Percentiles rank a stretch among this genome's conserved stretches.
Conservation (phyloP, 2,113 vertebrate species). For the Prochilodus magdalenae region DNA sequence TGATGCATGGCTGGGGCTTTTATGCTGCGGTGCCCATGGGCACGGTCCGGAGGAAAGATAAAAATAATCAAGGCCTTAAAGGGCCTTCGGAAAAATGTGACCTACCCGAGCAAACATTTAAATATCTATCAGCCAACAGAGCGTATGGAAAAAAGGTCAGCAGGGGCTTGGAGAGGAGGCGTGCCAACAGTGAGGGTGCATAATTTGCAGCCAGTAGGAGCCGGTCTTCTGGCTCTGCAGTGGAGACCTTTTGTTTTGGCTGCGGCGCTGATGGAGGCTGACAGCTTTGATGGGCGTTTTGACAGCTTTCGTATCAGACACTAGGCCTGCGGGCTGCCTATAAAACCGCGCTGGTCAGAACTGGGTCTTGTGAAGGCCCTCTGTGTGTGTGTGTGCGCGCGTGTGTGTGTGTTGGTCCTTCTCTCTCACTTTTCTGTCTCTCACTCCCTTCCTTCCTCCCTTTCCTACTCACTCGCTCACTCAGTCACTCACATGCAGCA, state of each 20-base stretch:
- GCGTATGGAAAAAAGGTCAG: neutral
- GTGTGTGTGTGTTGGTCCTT: neutral
- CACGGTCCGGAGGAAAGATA: slow-evolving; percentile 1
- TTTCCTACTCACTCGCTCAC: neutral
- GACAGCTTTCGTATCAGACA: slow-evolving; percentile 50
- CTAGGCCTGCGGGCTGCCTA: slow-evolving; percentile 3
- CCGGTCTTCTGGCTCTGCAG: slow-evolving; percentile 22
- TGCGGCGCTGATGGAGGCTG: slow-evolving; percentile 23
- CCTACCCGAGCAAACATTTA: slow-evolving; percentile 11
- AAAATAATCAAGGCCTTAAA: slow-evolving; percentile 33
- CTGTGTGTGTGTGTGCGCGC: neutral
- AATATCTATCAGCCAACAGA: neutral
- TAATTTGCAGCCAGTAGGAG: slow-evolving; percentile 15
- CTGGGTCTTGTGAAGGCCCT: neutral
- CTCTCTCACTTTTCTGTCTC: slow-evolving; percentile 12
- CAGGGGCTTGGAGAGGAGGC: neutral
- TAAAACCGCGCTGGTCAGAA: neutral
- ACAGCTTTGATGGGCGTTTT: slow-evolving; percentile 51
- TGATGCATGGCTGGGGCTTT: slow-evolving; percentile 30
- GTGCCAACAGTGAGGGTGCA: neutral
- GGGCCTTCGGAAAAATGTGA: neutral
- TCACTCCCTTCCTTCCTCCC: neutral
- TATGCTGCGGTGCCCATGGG: neutral
- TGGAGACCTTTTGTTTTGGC: slow-evolving; percentile 39
- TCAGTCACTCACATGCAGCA: slow-evolving; percentile 9